These are phyloP conservation scores for Brachystomella parvula DNA, from an alignment of 1,140 invertebrate genomes.

Conservation along the genomic window DNA sequence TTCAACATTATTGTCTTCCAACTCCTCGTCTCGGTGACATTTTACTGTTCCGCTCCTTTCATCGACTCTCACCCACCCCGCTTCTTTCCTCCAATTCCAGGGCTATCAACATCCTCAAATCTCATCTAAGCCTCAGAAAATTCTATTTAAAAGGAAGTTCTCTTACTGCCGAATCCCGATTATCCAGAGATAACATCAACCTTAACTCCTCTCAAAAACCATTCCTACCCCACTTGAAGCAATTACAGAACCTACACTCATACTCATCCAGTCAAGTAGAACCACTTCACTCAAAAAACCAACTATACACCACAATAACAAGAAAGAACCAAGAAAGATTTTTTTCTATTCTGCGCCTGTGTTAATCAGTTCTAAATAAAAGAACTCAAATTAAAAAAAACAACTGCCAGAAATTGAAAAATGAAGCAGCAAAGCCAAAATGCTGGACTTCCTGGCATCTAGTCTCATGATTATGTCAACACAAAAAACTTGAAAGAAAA, in stretches of 20 bases:
- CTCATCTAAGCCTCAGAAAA: background rate
- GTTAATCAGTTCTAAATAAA: no score
- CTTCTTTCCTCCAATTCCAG: background rate
- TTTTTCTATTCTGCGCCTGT: no score
- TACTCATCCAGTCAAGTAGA: background rate
- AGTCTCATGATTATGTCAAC: no score
- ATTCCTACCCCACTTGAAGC: conserved; percentile 36
- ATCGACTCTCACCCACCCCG: conserved; percentile 24
- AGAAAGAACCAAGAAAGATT: background rate
- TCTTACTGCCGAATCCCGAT: conserved; percentile 30
- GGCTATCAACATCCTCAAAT: conserved; percentile 9
- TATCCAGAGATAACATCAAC: conserved; percentile 36
- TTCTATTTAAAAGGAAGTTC: conserved; percentile 9
- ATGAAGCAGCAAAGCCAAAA: no score
- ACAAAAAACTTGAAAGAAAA: no score
- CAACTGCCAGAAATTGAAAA: no score
- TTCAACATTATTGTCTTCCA: conserved; percentile 39
- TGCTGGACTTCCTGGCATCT: no score
- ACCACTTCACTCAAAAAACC: conserved; percentile 16
- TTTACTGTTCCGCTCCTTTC: conserved; percentile 37
- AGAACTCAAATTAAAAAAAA: no score
- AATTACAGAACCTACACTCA: conserved; percentile 37
- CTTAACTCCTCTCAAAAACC: conserved; percentile 25
- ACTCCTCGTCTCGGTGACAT: conserved; percentile 38
- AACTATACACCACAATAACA: background rate